Conservation (phyloP, 1,140 invertebrate species). For the Pachyrhynchus sulphureomaculatus region DNA sequence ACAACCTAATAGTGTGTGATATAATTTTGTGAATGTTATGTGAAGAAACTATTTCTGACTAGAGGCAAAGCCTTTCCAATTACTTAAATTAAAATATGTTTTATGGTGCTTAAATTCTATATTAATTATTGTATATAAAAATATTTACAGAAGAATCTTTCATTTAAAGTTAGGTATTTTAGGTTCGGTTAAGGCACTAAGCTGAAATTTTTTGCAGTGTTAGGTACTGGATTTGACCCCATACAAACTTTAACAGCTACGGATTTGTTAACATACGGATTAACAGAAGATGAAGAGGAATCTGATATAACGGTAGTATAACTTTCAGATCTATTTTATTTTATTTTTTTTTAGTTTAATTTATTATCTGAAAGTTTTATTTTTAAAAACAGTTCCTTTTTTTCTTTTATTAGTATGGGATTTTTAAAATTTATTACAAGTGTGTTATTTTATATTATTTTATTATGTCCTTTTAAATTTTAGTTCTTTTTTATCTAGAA, state of each 20-base stretch:
- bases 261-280: slow-evolving; percentile 24
- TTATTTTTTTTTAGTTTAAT: neutral
- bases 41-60: too few relatives aligned
- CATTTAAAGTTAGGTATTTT: too few relatives aligned
- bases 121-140: too few relatives aligned
- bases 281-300: slow-evolving; percentile 29
- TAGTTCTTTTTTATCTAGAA: too few relatives aligned
- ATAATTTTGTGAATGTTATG: too few relatives aligned
- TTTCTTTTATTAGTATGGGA: neutral
- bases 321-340: neutral
- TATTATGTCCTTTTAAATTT: too few relatives aligned
- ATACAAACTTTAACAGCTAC: slow-evolving; percentile 18
- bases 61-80: too few relatives aligned
- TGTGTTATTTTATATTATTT: neutral
- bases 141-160: too few relatives aligned
- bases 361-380: neutral
- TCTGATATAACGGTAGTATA: slow-evolving; percentile 30
- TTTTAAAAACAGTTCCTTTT: neutral
- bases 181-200: neutral
- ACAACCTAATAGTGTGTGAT: too few relatives aligned
- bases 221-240: slow-evolving; percentile 9
- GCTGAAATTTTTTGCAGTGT: slow-evolving; percentile 19
- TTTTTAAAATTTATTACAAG: neutral
- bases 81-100: too few relatives aligned
- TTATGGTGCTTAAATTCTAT: too few relatives aligned